phyloP scores from a whole-genome alignment of 2,888 invertebrate species.

The Cheilosia soror region DNA sequence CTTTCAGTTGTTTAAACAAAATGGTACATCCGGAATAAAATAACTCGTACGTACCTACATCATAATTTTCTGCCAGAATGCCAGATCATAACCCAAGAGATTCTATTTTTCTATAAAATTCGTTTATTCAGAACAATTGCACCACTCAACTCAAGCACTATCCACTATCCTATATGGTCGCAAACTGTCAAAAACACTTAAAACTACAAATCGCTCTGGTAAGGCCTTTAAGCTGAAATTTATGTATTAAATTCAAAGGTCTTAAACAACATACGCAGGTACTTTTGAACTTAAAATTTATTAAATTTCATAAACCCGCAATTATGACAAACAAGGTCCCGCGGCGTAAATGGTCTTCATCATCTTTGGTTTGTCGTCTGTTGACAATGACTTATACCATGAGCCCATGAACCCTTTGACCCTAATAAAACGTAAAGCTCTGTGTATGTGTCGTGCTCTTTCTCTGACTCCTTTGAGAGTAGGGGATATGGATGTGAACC shows the following conservation, averaged over 20 bases:
- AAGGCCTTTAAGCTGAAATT: not conserved
- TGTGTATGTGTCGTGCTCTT: not conserved
- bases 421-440: constrained; percentile 64
- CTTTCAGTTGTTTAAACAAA: too few species aligned
- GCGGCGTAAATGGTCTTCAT: constrained; percentile 41
- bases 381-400: constrained; percentile 73
- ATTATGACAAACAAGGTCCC: constrained; percentile 34
- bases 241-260: not conserved
- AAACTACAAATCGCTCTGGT: constrained; percentile 37
- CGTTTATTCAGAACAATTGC: constrained; percentile 25
- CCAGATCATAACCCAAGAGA: not conserved
- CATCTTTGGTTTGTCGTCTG: constrained; percentile 67
- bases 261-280: constrained; percentile 25
- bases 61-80: too few species aligned
- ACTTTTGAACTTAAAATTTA: constrained; percentile 41
- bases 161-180: constrained; percentile 1
- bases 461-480: not conserved
- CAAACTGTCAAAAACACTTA: constrained; percentile 52
- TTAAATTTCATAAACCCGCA: constrained; percentile 59
- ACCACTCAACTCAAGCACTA: constrained; percentile 6
- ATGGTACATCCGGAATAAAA: too few species aligned
- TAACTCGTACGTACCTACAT: too few species aligned
- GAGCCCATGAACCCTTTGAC: constrained; percentile 71
- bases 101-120: not conserved
- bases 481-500: not conserved